These are phyloP conservation scores for Pilophorus perplexus DNA, from an alignment of 2,888 invertebrate species.

Conservation along the genomic window DNA sequence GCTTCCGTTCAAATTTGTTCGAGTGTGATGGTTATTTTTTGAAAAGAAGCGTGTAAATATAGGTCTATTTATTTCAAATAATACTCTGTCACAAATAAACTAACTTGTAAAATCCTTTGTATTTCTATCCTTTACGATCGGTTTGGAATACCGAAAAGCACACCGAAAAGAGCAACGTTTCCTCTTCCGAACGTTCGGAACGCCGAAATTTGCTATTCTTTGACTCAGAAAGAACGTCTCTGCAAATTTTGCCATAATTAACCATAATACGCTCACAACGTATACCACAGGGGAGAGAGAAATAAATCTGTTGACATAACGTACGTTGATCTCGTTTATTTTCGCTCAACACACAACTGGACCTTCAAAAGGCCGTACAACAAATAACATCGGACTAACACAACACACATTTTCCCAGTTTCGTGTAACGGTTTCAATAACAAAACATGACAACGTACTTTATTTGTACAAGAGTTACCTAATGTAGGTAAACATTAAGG, in stretches of 20 bases:
- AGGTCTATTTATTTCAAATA: constrained; percentile 35
- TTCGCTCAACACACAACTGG: neutral
- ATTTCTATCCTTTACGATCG: too few relatives aligned
- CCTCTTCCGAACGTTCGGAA: too few relatives aligned
- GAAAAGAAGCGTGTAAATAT: constrained; percentile 36
- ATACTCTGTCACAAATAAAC: constrained; percentile 24
- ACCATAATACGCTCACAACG: too few relatives aligned
- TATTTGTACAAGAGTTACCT: constrained; percentile 35
- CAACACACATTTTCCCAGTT: neutral
- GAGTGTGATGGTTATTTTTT: constrained; percentile 6
- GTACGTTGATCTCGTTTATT: constrained; percentile 16
- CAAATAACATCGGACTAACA: constrained; percentile 16
- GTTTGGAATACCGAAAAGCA: neutral
- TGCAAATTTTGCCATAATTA: too few relatives aligned
- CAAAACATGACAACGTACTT: constrained; percentile 9
- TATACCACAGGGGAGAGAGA: neutral
- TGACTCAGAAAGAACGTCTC: too few relatives aligned
- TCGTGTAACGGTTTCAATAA: neutral
- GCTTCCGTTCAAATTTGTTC: constrained; percentile 10
- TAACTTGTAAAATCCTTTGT: too few relatives aligned
- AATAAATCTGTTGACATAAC: too few relatives aligned
- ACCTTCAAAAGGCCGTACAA: neutral
- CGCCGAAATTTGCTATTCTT: too few relatives aligned
- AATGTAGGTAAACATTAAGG: constrained; percentile 33
- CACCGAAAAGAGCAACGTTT: too few relatives aligned